Conservation (phyloP, 2,888 invertebrate species). For the Nesidiocoris tenuis region DNA sequence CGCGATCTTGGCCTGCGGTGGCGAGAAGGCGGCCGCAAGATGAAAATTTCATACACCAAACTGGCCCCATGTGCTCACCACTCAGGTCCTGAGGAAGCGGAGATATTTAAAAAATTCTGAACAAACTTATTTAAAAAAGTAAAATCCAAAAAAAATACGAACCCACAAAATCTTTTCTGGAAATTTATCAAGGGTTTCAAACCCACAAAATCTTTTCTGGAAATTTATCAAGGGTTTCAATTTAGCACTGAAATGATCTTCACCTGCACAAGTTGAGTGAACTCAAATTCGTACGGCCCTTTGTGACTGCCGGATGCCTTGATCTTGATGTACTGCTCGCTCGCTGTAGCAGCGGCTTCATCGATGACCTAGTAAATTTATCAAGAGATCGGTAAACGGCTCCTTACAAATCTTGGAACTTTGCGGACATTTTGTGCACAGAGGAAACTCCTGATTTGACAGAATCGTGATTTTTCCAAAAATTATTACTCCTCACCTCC, state of each 20-base stretch:
- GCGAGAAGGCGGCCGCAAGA: slow-evolving; percentile 92
- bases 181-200: not conserved
- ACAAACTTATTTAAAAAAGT: not conserved
- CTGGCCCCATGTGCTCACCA: slow-evolving; percentile 84
- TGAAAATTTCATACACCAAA: slow-evolving; percentile 99
- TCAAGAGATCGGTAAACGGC: too few relatives aligned
- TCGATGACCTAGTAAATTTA: slow-evolving; percentile 26
- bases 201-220: slow-evolving; percentile 1
- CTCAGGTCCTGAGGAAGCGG: slow-evolving; percentile 64
- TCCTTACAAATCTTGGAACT: too few relatives aligned
- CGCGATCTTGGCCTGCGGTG: slow-evolving; percentile 94
- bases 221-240: slow-evolving; percentile 38
- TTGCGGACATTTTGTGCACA: too few relatives aligned
- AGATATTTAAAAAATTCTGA: not conserved
- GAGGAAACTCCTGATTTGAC: too few relatives aligned
- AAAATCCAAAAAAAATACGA: not conserved
- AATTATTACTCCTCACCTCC: slow-evolving; percentile 73
- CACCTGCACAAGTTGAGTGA: slow-evolving; percentile 85
- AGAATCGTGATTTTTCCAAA: too few relatives aligned
- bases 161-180: not conserved
- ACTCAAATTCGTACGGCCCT: slow-evolving; percentile 94
- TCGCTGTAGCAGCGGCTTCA: slow-evolving; percentile 51
- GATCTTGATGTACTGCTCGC: slow-evolving; percentile 76
- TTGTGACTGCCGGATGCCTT: slow-evolving; percentile 95
- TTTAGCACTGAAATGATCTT: too few relatives aligned